These are phyloP conservation scores for Thunnus albacares DNA, from an alignment of 2,797 vertebrate species.

Conservation along the genomic window DNA sequence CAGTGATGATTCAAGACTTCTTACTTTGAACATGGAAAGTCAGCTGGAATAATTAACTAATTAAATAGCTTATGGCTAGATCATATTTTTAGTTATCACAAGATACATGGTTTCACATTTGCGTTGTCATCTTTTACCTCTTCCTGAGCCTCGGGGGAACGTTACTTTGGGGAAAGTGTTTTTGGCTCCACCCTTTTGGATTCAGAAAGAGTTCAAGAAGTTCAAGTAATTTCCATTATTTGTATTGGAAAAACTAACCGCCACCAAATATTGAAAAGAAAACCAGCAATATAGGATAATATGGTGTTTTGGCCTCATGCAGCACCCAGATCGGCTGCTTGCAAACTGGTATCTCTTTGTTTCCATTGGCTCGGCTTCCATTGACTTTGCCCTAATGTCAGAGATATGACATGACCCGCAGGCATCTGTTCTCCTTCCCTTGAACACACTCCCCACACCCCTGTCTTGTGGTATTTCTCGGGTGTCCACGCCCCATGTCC, in stretches of 20 bases:
- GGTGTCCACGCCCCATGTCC: slow-evolving; percentile 81
- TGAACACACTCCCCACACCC: slow-evolving; percentile 77
- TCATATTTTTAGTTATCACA: neutral
- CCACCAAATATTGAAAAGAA: neutral
- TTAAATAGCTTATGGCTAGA: neutral
- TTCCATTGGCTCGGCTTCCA: slow-evolving; percentile 57
- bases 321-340: slow-evolving; percentile 9
- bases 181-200: neutral
- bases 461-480: slow-evolving; percentile 80
- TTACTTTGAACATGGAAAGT: neutral
- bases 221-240: neutral
- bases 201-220: neutral
- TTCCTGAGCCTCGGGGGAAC: neutral
- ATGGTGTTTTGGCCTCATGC: slow-evolving; percentile 23
- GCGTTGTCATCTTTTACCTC: slow-evolving; percentile 2
- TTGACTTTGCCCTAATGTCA: slow-evolving; percentile 76
- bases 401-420: slow-evolving; percentile 75
- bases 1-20: neutral
- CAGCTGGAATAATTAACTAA: neutral
- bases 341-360: slow-evolving; percentile 54
- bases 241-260: neutral
- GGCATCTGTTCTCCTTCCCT: slow-evolving; percentile 82
- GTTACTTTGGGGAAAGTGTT: neutral
- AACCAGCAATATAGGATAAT: neutral
- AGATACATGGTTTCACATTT: slow-evolving; percentile 5